Conservation (phyloP, 2,797 vertebrate genomes). For the Cyclopterus lumpus region DNA sequence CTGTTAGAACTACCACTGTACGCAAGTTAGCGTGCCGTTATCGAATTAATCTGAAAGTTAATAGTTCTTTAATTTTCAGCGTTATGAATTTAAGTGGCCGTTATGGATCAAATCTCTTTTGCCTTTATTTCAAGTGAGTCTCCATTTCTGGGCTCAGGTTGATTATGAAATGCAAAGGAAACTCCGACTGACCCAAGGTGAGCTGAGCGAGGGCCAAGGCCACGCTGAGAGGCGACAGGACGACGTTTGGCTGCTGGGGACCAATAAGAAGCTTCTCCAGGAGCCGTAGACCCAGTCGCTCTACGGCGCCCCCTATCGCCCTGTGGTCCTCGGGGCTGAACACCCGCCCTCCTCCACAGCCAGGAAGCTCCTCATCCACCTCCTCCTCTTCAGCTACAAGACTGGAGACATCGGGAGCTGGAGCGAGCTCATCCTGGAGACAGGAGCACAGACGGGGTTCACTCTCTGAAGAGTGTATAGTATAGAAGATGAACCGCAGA, state of each 20-base stretch:
- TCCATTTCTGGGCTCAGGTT: too few relatives aligned
- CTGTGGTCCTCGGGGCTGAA: slow-evolving; percentile 72
- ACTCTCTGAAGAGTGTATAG: background rate
- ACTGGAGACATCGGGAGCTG: slow-evolving; percentile 13
- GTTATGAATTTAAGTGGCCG: too few relatives aligned
- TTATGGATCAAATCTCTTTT: too few relatives aligned
- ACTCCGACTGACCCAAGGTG: slow-evolving; percentile 83
- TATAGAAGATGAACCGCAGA: background rate
- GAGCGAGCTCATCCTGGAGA: slow-evolving; percentile 23
- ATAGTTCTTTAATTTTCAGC: too few relatives aligned
- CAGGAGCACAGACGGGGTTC: background rate
- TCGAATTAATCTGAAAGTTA: background rate
- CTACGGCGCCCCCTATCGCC: slow-evolving; percentile 82
- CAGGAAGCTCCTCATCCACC: slow-evolving; percentile 9
- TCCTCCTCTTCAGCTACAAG: slow-evolving; percentile 2
- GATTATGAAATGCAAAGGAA: too few relatives aligned
- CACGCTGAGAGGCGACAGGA: slow-evolving; percentile 91
- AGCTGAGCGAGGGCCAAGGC: slow-evolving; percentile 89
- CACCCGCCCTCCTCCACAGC: slow-evolving; percentile 65
- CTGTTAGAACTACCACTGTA: too few relatives aligned
- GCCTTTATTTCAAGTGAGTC: too few relatives aligned
- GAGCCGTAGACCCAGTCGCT: slow-evolving; percentile 85
- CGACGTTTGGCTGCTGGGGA: slow-evolving; percentile 82
- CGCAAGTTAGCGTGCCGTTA: too few relatives aligned
- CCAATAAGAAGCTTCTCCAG: slow-evolving; percentile 82